Percentiles rank a stretch among this genome's conserved stretches.
These are phyloP conservation scores for Chymomyza fuscimana DNA, from an alignment of 2,888 invertebrate genomes.

Conservation along the genomic window DNA sequence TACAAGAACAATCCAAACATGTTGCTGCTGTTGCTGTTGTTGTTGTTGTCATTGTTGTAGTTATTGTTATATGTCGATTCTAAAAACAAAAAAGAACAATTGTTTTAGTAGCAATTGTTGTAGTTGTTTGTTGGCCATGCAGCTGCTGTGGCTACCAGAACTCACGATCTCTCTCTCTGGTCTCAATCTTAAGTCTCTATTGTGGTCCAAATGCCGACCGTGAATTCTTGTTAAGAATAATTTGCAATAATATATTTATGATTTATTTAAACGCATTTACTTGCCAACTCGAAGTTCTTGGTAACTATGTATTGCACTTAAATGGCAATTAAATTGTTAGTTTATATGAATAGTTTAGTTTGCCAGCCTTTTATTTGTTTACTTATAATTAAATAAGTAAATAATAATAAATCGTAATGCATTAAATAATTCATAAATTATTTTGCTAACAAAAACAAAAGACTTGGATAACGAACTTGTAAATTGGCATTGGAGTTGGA, in stretches of 20 bases:
- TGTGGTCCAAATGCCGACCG: slow-evolving; percentile 49
- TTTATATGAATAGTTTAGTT: slow-evolving; percentile 37
- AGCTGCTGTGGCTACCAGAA: slow-evolving; percentile 49
- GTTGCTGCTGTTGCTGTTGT: slow-evolving; percentile 36
- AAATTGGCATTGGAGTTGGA: not conserved
- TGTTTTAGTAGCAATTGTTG: slow-evolving; percentile 70
- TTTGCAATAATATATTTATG: slow-evolving; percentile 69
- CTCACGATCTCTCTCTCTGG: slow-evolving; percentile 5
- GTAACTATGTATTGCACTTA: slow-evolving; percentile 4
- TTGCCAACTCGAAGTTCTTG: slow-evolving; percentile 41
- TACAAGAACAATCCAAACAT: slow-evolving; percentile 68
- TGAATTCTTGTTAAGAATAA: slow-evolving; percentile 61
- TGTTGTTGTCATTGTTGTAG: slow-evolving; percentile 29
- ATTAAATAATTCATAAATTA: slow-evolving; percentile 61
- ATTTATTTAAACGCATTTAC: slow-evolving; percentile 62
- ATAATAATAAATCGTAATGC: slow-evolving; percentile 58
- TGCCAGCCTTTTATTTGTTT: slow-evolving; percentile 42
- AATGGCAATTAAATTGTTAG: slow-evolving; percentile 65
- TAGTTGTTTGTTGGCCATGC: slow-evolving; percentile 44
- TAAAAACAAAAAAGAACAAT: slow-evolving; percentile 57
- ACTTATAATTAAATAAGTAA: slow-evolving; percentile 61
- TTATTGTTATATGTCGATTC: slow-evolving; percentile 10
- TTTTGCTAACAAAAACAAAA: not conserved
- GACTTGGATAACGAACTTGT: not conserved
- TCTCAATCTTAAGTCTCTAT: not conserved